Conservation (phyloP, 2,888 invertebrate genomes). For the Drosophila eohydei region DNA sequence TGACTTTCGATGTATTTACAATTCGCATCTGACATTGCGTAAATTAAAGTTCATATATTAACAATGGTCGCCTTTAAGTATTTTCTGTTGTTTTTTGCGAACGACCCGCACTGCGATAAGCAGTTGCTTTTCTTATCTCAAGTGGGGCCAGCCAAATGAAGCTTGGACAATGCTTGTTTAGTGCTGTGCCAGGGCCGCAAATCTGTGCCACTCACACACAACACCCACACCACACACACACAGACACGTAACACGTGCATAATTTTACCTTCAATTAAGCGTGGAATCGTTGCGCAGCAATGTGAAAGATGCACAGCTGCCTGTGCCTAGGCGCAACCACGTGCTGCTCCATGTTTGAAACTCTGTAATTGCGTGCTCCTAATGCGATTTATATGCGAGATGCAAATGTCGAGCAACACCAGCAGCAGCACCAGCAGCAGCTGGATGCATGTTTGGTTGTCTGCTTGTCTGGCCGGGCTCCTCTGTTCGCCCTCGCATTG, state of each 20-base stretch:
- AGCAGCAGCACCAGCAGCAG: slow-evolving; percentile 23
- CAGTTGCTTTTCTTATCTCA: slow-evolving; percentile 47
- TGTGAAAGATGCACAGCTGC: slow-evolving; percentile 23
- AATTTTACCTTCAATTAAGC: slow-evolving; percentile 56
- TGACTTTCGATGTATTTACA: slow-evolving; percentile 28
- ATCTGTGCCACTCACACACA: slow-evolving; percentile 30
- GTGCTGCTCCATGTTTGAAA: slow-evolving; percentile 42
- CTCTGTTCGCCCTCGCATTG: slow-evolving; percentile 13
- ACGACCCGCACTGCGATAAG: slow-evolving; percentile 35
- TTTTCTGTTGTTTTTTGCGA: slow-evolving; percentile 14
- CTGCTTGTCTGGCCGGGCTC: neutral
- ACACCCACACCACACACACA: neutral
- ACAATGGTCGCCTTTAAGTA: slow-evolving; percentile 14
- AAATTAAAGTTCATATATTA: slow-evolving; percentile 44
- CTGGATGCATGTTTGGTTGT: slow-evolving; percentile 37
- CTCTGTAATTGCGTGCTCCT: slow-evolving; percentile 62
- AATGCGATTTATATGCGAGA: slow-evolving; percentile 77
- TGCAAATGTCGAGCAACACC: slow-evolving; percentile 63
- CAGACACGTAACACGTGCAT: slow-evolving; percentile 26
- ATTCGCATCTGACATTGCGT: slow-evolving; percentile 35
- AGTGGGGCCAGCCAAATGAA: slow-evolving; percentile 33
- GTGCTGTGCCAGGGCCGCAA: slow-evolving; percentile 40
- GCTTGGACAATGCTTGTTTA: slow-evolving; percentile 27
- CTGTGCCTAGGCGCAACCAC: slow-evolving; percentile 34
- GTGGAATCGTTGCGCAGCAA: slow-evolving; percentile 7